Evolutionary conservation across 2,113 vertebrate genomes (phyloP).

Genomic region (Potamarius usumacintae): DNA sequence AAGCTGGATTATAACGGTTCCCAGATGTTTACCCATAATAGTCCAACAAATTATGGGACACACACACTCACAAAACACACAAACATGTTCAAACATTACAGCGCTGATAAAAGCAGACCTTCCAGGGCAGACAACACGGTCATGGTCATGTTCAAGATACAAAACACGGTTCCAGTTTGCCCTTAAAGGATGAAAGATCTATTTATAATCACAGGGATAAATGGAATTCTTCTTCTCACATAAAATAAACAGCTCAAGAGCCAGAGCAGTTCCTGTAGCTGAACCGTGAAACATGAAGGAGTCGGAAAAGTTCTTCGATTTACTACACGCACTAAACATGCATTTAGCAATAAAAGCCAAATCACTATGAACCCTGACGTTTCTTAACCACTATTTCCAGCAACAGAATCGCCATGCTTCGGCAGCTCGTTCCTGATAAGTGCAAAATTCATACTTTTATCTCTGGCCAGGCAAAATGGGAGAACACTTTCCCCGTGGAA

Average conservation of each 20-base stretch:
- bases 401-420: constrained; percentile 18
- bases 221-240: constrained; percentile 36
- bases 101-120: neutral
- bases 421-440: constrained; percentile 53
- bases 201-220: constrained; percentile 18
- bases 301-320: neutral
- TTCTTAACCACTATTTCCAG: constrained; percentile 15
- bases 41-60: neutral
- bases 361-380: neutral
- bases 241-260: constrained; percentile 40
- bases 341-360: neutral
- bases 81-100: constrained; percentile 3
- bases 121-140: constrained; percentile 2
- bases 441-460: constrained; percentile 56
- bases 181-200: constrained; percentile 30
- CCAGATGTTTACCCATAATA: constrained; percentile 29
- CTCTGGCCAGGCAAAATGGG: constrained; percentile 57
- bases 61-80: neutral
- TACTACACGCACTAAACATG: constrained; percentile 8
- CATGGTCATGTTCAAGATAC: constrained; percentile 14
- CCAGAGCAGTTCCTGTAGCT: constrained; percentile 19
- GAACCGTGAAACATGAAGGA: constrained; percentile 32
- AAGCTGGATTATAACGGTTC: constrained; percentile 12
- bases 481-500: constrained; percentile 58
- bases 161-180: constrained; percentile 37